Evolutionary conservation across 2,888 invertebrate species (phyloP), one percentile per base, ranked within the genome.

Genomic region (Graphium colonna): DNA sequence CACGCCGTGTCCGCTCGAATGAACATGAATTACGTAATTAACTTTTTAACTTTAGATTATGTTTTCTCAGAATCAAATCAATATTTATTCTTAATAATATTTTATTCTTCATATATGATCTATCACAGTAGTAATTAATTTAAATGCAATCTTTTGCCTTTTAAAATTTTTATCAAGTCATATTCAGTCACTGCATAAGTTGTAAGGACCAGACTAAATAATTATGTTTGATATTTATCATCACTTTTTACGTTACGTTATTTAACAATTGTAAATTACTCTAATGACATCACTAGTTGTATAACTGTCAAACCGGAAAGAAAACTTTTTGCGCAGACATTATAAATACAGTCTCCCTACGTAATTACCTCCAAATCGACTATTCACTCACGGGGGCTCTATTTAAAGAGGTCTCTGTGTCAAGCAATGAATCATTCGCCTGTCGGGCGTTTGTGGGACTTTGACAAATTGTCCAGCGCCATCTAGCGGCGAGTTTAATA

Each of bases 381-480:
- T 85, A 84, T 84, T 85, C 79, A 82, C 69, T 73, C 71, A 77
- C 75, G 79, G 78, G 80, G 81, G 78, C 68, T 74, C 73, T 84
- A 83, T 86, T 86, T 82, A 79, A 72, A 78, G 77, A 75, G 75
- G 78, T 77, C 79, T 82, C 82, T 82, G 80, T 80, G 74, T 78
- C 77, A 60, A 70, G 74, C 63, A 71, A 88, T 88, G 81, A 87
- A 88, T 88, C 88, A 88, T 82, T 79, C 69, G 71, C 57, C 77
- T 78, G 84, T 86, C 84, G 80, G 64, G 71, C 72, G 74, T 75
- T 72, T 69, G 73, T 72, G 73, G 68, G 73, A 73, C 76, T 74
- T 81, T 87, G 86, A 87, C 86, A 88, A 87, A 88, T 87, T 82
- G 76, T 3, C 82, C 75, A 70, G 69, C 66, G 69, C 77, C 76